These are phyloP conservation scores for Chloroclystis v-ata DNA, from an alignment of 2,888 invertebrate species.

Conservation along the genomic window DNA sequence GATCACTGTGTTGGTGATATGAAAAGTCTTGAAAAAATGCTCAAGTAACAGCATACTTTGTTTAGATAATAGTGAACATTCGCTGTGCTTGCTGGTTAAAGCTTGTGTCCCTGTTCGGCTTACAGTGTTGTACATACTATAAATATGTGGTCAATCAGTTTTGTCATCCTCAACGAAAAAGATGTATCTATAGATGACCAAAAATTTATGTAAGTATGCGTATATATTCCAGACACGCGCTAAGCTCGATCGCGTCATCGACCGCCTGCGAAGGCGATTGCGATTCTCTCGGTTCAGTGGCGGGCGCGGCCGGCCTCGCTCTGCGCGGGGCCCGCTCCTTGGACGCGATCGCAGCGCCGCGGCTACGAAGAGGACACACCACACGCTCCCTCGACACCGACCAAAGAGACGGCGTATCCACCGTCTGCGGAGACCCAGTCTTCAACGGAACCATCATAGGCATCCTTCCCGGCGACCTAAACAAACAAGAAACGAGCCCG, in stretches of 20 bases:
- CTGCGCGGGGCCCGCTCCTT: constrained; percentile 53
- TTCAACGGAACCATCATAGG: constrained; percentile 69
- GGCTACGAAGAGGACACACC: constrained; percentile 48
- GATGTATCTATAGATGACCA: no score
- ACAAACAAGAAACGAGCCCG: constrained; percentile 61
- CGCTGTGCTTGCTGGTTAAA: no score
- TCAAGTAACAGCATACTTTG: no score
- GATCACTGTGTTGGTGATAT: no score
- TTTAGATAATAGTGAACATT: no score
- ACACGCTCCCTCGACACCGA: constrained; percentile 60
- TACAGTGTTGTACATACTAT: no score
- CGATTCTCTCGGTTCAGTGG: constrained; percentile 42
- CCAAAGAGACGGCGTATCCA: constrained; percentile 42
- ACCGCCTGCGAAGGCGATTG: constrained; percentile 67
- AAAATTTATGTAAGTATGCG: no score
- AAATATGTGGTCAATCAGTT: no score
- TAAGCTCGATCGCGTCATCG: constrained; percentile 83
- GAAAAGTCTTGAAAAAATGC: no score
- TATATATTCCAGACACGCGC: constrained; percentile 72
- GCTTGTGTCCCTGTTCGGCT: no score
- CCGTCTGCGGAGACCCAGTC: constrained; percentile 57
- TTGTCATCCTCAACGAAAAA: no score
- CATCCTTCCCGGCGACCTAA: constrained; percentile 53
- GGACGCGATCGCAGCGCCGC: constrained; percentile 42
- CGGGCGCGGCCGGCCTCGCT: constrained; percentile 35